Evolutionary conservation across 2,113 vertebrate genomes (phyloP).

Genomic region (Aphelocoma coerulescens): DNA sequence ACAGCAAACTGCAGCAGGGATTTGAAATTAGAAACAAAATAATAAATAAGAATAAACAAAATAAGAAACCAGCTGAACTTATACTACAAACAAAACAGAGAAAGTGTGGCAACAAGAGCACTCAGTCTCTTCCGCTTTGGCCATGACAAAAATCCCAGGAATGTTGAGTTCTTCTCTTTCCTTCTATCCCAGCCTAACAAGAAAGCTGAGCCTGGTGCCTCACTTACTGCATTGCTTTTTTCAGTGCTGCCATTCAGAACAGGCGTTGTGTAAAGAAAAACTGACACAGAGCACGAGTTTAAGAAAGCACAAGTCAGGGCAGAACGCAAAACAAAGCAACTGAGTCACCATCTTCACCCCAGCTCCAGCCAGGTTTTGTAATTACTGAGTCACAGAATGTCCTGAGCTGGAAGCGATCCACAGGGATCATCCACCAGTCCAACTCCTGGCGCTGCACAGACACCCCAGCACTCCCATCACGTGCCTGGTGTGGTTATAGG

Average conservation of each 20-base stretch:
- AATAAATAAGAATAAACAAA: neutral
- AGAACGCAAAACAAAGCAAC: neutral
- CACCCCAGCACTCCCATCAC: neutral
- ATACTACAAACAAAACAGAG: neutral
- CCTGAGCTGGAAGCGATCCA: neutral
- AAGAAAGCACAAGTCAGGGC: neutral
- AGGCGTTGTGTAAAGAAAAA: neutral
- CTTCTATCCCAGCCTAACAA: neutral
- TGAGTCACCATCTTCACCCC: neutral
- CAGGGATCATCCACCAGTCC: fast-evolving
- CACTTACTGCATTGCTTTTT: fast-evolving
- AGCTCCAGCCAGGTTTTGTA: neutral
- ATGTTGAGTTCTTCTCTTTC: neutral
- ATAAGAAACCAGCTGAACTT: neutral
- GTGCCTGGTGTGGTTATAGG: fast-evolving
- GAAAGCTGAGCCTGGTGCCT: neutral
- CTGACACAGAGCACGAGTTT: neutral
- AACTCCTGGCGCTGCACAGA: neutral
- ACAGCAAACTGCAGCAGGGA: neutral
- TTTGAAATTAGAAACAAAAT: neutral
- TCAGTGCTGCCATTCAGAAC: fast-evolving
- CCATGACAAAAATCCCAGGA: neutral
- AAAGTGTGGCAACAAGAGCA: fast-evolving
- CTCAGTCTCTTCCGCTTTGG: neutral
- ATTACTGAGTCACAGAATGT: neutral